Conservation (phyloP, 2,888 invertebrate species). For the Eubasilissa splendida region DNA sequence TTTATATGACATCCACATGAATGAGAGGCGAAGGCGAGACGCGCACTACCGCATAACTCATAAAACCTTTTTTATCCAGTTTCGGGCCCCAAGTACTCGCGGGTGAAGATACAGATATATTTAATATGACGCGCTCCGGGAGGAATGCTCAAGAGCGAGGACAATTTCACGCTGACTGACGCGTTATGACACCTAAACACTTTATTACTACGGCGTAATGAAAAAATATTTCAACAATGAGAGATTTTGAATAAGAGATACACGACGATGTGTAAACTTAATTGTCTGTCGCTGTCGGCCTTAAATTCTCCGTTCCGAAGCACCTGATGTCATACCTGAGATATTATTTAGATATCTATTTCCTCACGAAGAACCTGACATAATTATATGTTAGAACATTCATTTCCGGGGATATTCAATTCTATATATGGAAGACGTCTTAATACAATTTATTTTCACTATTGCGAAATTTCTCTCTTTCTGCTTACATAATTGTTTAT, state of each 20-base stretch:
- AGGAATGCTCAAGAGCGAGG: slow-evolving; percentile 16
- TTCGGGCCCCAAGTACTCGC: too few species aligned
- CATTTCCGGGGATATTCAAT: too few species aligned
- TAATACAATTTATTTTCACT: too few species aligned
- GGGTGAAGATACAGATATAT: slow-evolving; percentile 6
- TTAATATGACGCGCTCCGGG: slow-evolving; percentile 15
- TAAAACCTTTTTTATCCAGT: slow-evolving; percentile 41
- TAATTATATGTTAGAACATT: too few species aligned
- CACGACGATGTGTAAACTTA: slow-evolving; percentile 14
- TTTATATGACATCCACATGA: slow-evolving; percentile 51
- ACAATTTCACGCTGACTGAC: slow-evolving; percentile 55
- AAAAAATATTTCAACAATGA: slow-evolving; percentile 48
- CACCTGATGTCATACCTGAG: background rate
- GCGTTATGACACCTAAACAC: slow-evolving; percentile 51
- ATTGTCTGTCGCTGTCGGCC: slow-evolving; percentile 25
- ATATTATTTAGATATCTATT: too few species aligned
- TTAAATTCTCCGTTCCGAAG: slow-evolving; percentile 9
- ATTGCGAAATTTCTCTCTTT: too few species aligned
- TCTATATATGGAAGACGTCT: too few species aligned
- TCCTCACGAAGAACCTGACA: too few species aligned
- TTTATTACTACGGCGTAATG: slow-evolving; percentile 47
- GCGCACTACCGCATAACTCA: slow-evolving; percentile 52
- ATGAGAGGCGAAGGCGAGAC: slow-evolving; percentile 47
- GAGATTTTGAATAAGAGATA: slow-evolving; percentile 30
- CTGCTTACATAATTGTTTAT: too few species aligned